Evolutionary conservation across 2,888 invertebrate species (phyloP), one percentile per base, ranked within the genome.

Genomic region (Noctuana brunneofusca): DNA sequence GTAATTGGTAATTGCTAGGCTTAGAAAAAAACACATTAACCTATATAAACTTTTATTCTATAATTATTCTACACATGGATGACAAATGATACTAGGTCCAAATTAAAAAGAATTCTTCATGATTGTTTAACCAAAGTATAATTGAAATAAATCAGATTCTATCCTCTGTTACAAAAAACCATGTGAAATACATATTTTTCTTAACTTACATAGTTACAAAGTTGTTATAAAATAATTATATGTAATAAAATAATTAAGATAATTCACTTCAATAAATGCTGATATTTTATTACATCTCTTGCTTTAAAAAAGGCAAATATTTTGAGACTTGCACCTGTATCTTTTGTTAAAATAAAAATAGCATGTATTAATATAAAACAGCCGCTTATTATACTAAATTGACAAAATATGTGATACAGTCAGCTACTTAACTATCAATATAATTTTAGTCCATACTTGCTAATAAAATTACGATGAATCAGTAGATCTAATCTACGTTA

Each of bases 401-500:
- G 71, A 72, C 70, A 73, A 71, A 66, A 67, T 69, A 65, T 69
- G 72, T 68, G 70, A 74, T 71, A 75, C 69, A 71, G 78, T 80
- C 76, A 80, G 73, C 68, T 77, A 76, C 74, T 84, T 83, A 86
- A 69, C 48, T 80, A 75, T 72, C 81, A 85, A 75, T 72, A 70
- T 76, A 75, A 81, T 76, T 78, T 78, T 80, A 80, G 75, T 83
- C 76, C 75, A 68, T 68, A 75, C 72, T 75, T 74, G 78, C 74
- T 79, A 78, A 79, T 71, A 75, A 53, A 35, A 75, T 76, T 35
- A 74, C 78, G 75, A 79, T 72, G 73, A 78, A 78, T 78, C 72
- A 75, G 87, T 89, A 89, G 88, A 89, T 89, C 84, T 81, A 66
- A 89, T 88, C 89, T 89, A 89, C 89, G 41, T 53, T 48, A 56